Percentiles rank a stretch among this genome's conserved stretches.
Conservation (phyloP, 2,888 invertebrate species). For the Rhagonycha lutea region DNA sequence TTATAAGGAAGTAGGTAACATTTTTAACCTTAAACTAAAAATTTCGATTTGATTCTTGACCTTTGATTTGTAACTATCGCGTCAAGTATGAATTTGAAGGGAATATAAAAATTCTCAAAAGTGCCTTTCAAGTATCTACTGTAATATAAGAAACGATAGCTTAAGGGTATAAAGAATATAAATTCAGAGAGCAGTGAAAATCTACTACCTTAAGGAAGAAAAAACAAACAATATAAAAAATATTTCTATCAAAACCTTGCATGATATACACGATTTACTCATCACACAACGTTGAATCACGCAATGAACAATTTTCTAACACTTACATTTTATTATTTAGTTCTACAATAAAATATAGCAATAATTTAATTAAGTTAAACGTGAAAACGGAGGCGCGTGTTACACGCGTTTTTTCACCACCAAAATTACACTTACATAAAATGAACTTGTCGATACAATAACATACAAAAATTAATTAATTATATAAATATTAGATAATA, state of each 20-base stretch:
- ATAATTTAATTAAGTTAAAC: background rate
- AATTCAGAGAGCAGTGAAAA: slow-evolving; percentile 11
- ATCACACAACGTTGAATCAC: slow-evolving; percentile 5
- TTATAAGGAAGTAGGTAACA: background rate
- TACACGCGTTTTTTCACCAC: background rate
- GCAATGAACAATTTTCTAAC: slow-evolving; percentile 6
- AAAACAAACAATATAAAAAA: slow-evolving; percentile 17
- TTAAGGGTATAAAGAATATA: slow-evolving; percentile 8
- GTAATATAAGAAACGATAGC: slow-evolving; percentile 15
- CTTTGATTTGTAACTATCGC: slow-evolving; percentile 16
- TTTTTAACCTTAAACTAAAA: background rate
- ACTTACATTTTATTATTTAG: background rate
- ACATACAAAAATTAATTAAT: background rate
- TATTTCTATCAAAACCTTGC: slow-evolving; percentile 3
- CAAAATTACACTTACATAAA: background rate
- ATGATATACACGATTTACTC: slow-evolving; percentile 16
- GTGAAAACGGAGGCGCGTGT: background rate
- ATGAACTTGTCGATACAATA: background rate
- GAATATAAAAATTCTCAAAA: slow-evolving; percentile 12
- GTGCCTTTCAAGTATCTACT: slow-evolving; percentile 11
- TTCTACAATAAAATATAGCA: background rate
- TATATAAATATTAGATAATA: background rate
- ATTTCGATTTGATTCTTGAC: slow-evolving; percentile 8
- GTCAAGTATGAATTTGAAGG: slow-evolving; percentile 15
- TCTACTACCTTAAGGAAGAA: slow-evolving; percentile 7